phyloP scores from a whole-genome alignment of 1,140 invertebrate genomes.

The Pteromalus puparum region DNA sequence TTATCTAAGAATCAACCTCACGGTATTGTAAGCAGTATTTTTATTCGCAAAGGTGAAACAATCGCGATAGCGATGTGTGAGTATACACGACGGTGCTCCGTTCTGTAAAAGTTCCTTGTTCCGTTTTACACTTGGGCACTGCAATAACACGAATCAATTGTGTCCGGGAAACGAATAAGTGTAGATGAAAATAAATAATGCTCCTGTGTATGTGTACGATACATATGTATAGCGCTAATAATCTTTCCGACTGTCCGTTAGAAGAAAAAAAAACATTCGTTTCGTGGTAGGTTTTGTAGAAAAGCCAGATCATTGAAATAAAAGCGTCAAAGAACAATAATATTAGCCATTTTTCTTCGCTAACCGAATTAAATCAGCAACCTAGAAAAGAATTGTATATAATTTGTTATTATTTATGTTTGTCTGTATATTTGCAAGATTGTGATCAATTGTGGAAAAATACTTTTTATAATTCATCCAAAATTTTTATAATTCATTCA shows the following conservation, averaged over 20 bases:
- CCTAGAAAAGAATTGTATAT: constrained; percentile 31
- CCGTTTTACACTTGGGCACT: constrained; percentile 39
- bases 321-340: constrained; percentile 36
- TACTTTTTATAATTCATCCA: constrained; percentile 5
- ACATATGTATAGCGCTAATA: background rate
- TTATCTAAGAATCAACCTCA: background rate
- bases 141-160: constrained; percentile 33
- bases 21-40: constrained; percentile 49
- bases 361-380: background rate
- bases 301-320: background rate
- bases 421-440: constrained; percentile 7
- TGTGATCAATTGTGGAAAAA: constrained; percentile 9
- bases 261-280: constrained; percentile 6
- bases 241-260: constrained; percentile 23
- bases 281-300: constrained; percentile 11
- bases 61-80: background rate
- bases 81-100: constrained; percentile 21
- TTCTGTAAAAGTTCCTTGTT: constrained; percentile 48
- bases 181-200: constrained; percentile 33
- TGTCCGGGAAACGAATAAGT: constrained; percentile 6
- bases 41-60: constrained; percentile 18
- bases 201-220: constrained; percentile 7
- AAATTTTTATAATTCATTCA: too few species aligned
- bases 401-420: constrained; percentile 38
- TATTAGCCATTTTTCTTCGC: constrained; percentile 20